These are phyloP conservation scores for Formica exsecta DNA, from an alignment of 1,140 invertebrate genomes.

Conservation along the genomic window DNA sequence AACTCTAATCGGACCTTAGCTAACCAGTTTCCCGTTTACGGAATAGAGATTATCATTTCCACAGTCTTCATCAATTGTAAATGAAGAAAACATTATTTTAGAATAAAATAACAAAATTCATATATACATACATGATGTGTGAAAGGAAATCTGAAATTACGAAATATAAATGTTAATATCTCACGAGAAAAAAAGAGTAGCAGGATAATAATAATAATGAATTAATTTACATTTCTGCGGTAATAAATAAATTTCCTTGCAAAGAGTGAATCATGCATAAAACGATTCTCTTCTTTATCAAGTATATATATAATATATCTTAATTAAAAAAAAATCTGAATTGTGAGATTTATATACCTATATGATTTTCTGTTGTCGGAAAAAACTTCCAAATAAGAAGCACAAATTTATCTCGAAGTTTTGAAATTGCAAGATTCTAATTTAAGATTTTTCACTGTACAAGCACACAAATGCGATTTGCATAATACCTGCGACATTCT, in stretches of 20 bases:
- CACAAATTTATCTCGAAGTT: neutral
- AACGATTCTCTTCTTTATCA: neutral
- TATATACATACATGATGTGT: too few relatives aligned
- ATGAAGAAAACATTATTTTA: neutral
- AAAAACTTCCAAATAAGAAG: neutral
- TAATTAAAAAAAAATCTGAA: neutral
- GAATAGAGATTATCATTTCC: neutral
- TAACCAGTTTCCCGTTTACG: neutral
- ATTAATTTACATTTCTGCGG: neutral
- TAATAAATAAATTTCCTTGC: neutral
- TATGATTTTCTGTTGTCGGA: neutral
- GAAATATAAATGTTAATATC: slow-evolving; percentile 5
- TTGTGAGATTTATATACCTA: too few relatives aligned
- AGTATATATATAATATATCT: neutral
- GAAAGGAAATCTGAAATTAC: neutral
- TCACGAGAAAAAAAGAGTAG: too few relatives aligned
- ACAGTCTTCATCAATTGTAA: neutral
- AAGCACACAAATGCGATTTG: slow-evolving; percentile 1
- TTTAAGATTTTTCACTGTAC: neutral
- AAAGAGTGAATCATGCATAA: neutral
- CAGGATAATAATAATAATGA: neutral
- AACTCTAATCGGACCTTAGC: neutral
- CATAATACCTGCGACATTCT: neutral
- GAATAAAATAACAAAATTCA: neutral
- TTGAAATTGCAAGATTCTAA: slow-evolving; percentile 5